Evolutionary conservation across 2,888 invertebrate genomes (phyloP).

Genomic region (Lasioglossum calceatum): DNA sequence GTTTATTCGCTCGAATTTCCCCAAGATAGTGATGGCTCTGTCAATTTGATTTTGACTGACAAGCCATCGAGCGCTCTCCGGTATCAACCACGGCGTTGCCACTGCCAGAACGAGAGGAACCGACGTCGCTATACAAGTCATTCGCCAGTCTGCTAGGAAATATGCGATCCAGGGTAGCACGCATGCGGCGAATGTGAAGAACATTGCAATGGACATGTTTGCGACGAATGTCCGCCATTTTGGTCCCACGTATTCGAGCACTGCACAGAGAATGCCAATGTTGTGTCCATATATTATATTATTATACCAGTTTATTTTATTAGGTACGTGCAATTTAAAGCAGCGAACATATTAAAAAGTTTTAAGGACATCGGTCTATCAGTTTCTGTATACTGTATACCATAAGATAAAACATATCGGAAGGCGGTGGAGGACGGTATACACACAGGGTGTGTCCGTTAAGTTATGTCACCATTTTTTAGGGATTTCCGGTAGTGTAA

Average conservation of each 20-base stretch:
- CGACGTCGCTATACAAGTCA: constrained; percentile 92
- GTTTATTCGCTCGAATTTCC: constrained; percentile 92
- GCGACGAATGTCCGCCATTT: constrained; percentile 96
- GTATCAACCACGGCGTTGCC: constrained; percentile 91
- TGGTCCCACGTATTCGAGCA: constrained; percentile 94
- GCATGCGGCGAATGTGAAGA: constrained; percentile 93
- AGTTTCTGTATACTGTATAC: too few species aligned
- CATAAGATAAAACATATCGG: too few species aligned
- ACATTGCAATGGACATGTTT: constrained; percentile 95
- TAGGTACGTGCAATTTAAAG: too few species aligned
- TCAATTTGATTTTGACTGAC: constrained; percentile 94
- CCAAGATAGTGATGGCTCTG: constrained; percentile 91
- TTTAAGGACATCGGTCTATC: too few species aligned
- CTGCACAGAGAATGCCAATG: constrained; percentile 85
- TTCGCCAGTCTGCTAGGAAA: constrained; percentile 92
- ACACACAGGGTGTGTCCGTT: too few species aligned
- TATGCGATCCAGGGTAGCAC: constrained; percentile 94
- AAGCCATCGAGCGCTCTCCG: constrained; percentile 95
- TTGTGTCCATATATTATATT: background rate
- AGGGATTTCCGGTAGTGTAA: too few species aligned
- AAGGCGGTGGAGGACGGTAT: too few species aligned
- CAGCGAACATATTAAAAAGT: too few species aligned
- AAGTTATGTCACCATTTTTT: too few species aligned
- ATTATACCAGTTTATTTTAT: background rate
- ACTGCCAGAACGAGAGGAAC: constrained; percentile 90